Conservation (phyloP, 2,888 invertebrate genomes). For the Nomada fabriciana region DNA sequence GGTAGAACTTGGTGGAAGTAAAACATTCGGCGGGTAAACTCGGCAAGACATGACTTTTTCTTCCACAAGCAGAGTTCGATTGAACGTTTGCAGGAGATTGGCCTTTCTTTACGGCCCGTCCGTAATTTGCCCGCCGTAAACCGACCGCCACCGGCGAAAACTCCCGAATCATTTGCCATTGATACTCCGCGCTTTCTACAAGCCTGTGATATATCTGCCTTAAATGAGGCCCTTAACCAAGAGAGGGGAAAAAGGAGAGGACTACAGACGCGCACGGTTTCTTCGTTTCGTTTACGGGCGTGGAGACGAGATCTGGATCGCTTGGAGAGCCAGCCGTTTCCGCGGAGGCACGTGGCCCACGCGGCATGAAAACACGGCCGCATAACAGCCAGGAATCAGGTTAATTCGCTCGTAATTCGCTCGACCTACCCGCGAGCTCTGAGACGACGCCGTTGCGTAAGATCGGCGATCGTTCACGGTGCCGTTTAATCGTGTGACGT, state of each 20-base stretch:
- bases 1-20: neutral
- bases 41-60: no score
- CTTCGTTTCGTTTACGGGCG: neutral
- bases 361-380: conserved; percentile 31
- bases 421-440: conserved; percentile 45
- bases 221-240: no score
- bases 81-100: conserved; percentile 18
- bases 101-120: conserved; percentile 16
- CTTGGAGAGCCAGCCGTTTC: conserved; percentile 42
- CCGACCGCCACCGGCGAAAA: neutral
- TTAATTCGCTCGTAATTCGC: conserved; percentile 39
- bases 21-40: neutral
- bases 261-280: neutral
- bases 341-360: conserved; percentile 20
- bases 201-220: neutral
- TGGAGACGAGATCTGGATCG: neutral
- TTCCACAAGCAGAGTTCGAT: neutral
- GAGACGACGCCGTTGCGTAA: conserved; percentile 42
- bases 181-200: conserved; percentile 4
- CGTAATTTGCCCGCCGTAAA: conserved; percentile 37
- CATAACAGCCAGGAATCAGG: conserved; percentile 44
- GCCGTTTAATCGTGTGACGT: neutral
- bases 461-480: neutral
- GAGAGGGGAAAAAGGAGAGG: no score
- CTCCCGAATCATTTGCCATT: conserved; percentile 16